Base-by-base conservation (phyloP, 2,888 invertebrate species). In the Exephanes ischioxanthus region DNA sequence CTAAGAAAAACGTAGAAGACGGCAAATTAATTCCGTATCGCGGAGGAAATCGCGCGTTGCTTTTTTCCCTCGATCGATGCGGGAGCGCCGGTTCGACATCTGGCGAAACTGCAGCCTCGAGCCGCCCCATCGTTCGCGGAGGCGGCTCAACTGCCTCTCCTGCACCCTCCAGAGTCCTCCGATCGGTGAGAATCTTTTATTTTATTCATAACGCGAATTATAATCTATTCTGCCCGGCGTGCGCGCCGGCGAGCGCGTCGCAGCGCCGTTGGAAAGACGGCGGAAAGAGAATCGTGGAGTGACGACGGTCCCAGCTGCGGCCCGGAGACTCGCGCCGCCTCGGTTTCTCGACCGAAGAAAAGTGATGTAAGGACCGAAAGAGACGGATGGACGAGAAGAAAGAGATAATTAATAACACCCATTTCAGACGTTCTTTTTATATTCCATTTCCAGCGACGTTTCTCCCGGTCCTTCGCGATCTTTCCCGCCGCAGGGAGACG, bases 401-500 rank as follows among this genome's bases (percentile, higher is more conserved):
- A 83, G 45, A 77, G 76, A 75, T 85, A 86, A 87, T 86, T 87
- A 83, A 86, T 85, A 85, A 85, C 77, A 85, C 78, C 72, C 73
- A 77, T 81, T 37, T 68, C 37, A 16, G 37, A 55, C 73, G 63
- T 68, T 80, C 81, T 85, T 85, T 83, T 85, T 68, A 79, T 83
- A 80, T 81, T 85, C 58, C 78, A 81, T 80, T 82, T 75, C 61
- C 75, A 78, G 55, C 58, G 55, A 30, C 73, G 72, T 73, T 71
- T 80, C 55, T 48, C n/a, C 58, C 48, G 41, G n/a, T n/a, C 5
- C 2, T 48, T 16, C 14, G 45, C 16, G 41, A 63, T 71, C 63
- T 71, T 63, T 79, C 48, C 30, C 37, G 33, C 26, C 22, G 14
- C 30, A 48, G 19, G 1, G 11, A n/a, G 26, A 61, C 45, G 37